Conservation (phyloP, 53 echinoderm and acorn worm genomes). For the Mesocentrotus franciscanus region DNA sequence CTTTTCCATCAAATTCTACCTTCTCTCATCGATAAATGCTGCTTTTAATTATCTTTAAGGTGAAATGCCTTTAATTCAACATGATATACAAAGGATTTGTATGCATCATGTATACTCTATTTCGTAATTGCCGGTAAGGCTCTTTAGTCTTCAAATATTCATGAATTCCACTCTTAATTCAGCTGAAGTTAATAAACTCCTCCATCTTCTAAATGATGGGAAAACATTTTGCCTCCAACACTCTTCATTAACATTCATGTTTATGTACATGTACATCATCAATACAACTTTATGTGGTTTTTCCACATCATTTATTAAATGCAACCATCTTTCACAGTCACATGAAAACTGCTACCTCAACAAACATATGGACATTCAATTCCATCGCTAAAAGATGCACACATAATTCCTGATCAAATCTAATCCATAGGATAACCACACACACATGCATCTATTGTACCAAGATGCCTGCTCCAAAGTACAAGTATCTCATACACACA, state of each 20-base stretch:
- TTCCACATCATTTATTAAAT: neutral
- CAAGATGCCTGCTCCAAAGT: constrained; percentile 30
- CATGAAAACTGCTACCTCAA: neutral
- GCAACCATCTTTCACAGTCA: neutral
- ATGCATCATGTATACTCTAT: neutral
- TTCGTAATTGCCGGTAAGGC: neutral
- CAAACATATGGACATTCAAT: constrained; percentile 54
- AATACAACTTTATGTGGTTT: neutral
- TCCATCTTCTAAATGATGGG: neutral
- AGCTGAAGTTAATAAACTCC: neutral
- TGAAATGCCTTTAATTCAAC: too few species aligned
- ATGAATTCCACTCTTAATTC: neutral
- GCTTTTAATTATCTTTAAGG: too few species aligned
- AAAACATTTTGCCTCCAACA: neutral
- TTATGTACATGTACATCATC: neutral
- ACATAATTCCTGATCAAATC: constrained; percentile 40
- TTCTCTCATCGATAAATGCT: too few species aligned
- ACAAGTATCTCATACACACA: constrained; percentile 19
- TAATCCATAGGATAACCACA: constrained; percentile 46
- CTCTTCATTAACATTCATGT: neutral
- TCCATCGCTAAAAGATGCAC: constrained; percentile 32
- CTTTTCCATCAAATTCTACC: too few species aligned
- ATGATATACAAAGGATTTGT: neutral
- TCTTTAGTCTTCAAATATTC: neutral
- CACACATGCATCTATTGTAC: constrained; percentile 38